Conservation (phyloP, 1,140 invertebrate species). For the Periplaneta americana region DNA sequence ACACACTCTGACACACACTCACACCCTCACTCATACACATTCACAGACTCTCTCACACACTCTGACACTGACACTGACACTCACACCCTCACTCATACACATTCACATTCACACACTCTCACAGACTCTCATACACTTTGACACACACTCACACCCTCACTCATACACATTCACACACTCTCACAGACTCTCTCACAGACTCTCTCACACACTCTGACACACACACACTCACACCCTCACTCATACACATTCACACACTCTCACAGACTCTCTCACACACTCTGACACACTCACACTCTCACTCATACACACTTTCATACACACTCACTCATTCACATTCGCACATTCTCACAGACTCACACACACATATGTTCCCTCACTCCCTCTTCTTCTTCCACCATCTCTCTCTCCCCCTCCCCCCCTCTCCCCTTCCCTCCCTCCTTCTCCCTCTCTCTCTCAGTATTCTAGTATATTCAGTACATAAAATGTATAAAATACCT, state of each 20-base stretch:
- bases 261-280: conserved; percentile 12
- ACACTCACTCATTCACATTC: neutral
- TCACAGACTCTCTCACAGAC: conserved; percentile 7
- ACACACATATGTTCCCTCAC: neutral
- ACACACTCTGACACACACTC: conserved; percentile 10
- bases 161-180: conserved; percentile 5
- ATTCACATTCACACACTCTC: neutral
- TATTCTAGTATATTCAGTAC: too few species aligned
- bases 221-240: conserved; percentile 2
- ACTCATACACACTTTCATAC: neutral
- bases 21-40: conserved; percentile 10
- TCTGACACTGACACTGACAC: conserved; percentile 7
- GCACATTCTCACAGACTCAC: neutral
- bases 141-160: conserved; percentile 10
- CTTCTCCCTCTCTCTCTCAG: too few species aligned
- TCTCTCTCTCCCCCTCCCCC: too few species aligned
- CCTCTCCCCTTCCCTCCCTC: too few species aligned
- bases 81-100: neutral
- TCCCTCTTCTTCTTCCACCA: too few species aligned
- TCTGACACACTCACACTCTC: neutral
- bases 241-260: conserved; percentile 10
- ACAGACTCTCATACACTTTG: neutral
- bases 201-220: conserved; percentile 12
- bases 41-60: conserved; percentile 8
- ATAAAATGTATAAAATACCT: too few species aligned